Percentiles rank a stretch among this genome's conserved stretches.
Evolutionary conservation across 2,888 invertebrate species (phyloP).

Genomic region (Hypomecis atomaria): DNA sequence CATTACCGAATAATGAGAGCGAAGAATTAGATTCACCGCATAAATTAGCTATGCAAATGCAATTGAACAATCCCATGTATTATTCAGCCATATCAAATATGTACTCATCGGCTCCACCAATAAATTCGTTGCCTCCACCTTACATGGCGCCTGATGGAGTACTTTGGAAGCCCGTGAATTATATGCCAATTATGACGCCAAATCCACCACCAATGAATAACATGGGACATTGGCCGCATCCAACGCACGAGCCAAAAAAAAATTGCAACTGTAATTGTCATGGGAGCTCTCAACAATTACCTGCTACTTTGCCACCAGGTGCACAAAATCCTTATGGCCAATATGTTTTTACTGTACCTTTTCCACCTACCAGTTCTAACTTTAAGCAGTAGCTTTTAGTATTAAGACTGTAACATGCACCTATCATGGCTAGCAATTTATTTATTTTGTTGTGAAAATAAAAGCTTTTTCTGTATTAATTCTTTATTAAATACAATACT

Average conservation of each 20-base stretch:
- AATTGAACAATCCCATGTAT: slow-evolving; percentile 38
- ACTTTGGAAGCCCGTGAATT: slow-evolving; percentile 62
- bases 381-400: slow-evolving; percentile 17
- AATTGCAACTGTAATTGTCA: slow-evolving; percentile 65
- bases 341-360: slow-evolving; percentile 59
- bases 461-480: too few relatives aligned
- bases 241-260: slow-evolving; percentile 40
- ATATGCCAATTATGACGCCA: slow-evolving; percentile 51
- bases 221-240: slow-evolving; percentile 34
- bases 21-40: slow-evolving; percentile 3
- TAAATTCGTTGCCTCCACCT: slow-evolving; percentile 43
- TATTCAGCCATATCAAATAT: slow-evolving; percentile 51
- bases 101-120: slow-evolving; percentile 48
- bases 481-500: too few relatives aligned
- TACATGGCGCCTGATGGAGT: slow-evolving; percentile 53
- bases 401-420: not conserved
- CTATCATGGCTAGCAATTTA: too few relatives aligned
- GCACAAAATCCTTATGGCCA: slow-evolving; percentile 48
- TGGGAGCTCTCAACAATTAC: slow-evolving; percentile 29
- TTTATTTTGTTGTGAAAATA: too few relatives aligned
- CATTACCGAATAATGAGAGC: slow-evolving; percentile 20
- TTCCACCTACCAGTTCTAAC: slow-evolving; percentile 29
- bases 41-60: slow-evolving; percentile 19
- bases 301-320: slow-evolving; percentile 42
- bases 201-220: slow-evolving; percentile 32